phyloP scores from a whole-genome alignment of 2,797 vertebrate species.

The Gallinago nigripennis region DNA sequence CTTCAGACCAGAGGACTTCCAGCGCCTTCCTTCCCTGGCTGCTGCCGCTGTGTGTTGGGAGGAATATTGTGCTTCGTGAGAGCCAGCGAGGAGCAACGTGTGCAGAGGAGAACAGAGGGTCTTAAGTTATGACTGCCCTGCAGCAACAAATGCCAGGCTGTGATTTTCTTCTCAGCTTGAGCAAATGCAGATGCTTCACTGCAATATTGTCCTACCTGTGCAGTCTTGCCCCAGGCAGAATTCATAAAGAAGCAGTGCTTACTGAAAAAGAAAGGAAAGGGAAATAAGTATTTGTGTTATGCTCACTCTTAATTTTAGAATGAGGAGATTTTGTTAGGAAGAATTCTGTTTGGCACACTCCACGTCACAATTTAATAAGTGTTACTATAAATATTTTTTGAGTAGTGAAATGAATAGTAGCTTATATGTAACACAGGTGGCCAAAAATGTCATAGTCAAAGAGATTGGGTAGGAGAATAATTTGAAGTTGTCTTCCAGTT shows the following conservation, averaged over 20 bases:
- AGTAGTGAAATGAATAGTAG: neutral
- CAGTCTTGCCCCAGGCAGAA: neutral
- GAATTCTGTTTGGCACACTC: neutral
- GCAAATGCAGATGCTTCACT: neutral
- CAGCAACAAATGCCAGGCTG: neutral
- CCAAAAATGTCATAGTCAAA: neutral
- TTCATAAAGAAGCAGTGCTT: neutral
- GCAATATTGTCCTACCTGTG: neutral
- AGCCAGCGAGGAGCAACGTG: neutral
- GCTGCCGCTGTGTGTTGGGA: rapidly evolving
- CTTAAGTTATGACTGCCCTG: neutral
- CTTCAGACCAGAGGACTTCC: neutral
- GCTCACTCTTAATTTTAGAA: neutral
- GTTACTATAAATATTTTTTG: neutral
- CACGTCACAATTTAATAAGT: neutral
- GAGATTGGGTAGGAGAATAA: neutral
- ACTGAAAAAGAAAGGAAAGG: neutral
- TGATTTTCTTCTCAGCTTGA: neutral
- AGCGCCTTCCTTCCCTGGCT: neutral
- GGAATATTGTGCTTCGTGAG: neutral
- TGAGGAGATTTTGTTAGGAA: neutral
- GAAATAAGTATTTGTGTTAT: neutral
- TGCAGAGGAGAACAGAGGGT: neutral
- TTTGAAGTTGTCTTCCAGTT: neutral
- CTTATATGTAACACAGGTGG: neutral